These are phyloP conservation scores for Drosophila sulfurigaster DNA, from an alignment of 1,140 invertebrate species.

Conservation along the genomic window DNA sequence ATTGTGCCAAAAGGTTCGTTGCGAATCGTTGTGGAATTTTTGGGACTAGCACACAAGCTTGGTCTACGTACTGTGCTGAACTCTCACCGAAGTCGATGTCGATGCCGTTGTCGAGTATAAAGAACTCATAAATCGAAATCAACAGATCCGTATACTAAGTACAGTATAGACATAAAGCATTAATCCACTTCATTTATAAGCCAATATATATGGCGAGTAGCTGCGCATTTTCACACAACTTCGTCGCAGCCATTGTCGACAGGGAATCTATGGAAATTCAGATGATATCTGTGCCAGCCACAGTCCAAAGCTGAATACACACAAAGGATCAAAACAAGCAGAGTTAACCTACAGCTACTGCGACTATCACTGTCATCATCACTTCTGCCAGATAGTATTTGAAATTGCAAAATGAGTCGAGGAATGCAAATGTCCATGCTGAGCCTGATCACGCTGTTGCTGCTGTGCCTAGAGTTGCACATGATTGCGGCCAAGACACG, in stretches of 20 bases:
- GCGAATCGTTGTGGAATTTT: constrained; percentile 26
- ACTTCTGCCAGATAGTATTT: constrained; percentile 32
- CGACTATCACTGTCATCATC: no score
- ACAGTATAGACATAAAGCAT: constrained; percentile 35
- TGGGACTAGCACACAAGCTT: constrained; percentile 10
- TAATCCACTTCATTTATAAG: constrained; percentile 19
- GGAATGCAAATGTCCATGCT: constrained; percentile 27
- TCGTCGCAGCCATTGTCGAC: constrained; percentile 51
- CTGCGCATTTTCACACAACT: constrained; percentile 71
- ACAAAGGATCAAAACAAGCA: not conserved
- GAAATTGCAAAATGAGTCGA: constrained; percentile 39
- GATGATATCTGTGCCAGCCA: constrained; percentile 42
- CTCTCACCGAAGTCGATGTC: constrained; percentile 32
- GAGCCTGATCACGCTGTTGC: constrained; percentile 43
- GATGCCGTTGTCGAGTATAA: constrained; percentile 47
- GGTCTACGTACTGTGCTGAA: constrained; percentile 50
- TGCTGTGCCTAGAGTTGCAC: constrained; percentile 36
- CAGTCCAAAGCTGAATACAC: constrained; percentile 56
- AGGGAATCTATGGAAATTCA: constrained; percentile 51
- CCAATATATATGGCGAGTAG: constrained; percentile 60
- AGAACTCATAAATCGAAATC: constrained; percentile 54
- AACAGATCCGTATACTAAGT: constrained; percentile 53
- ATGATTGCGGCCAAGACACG: constrained; percentile 49
- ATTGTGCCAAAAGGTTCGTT: constrained; percentile 29
- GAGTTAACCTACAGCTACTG: not conserved